A percentile compares a stretch with the other conserved stretches of the same genome.
Conservation (phyloP, 2,113 vertebrate genomes). For the Junco hyemalis region DNA sequence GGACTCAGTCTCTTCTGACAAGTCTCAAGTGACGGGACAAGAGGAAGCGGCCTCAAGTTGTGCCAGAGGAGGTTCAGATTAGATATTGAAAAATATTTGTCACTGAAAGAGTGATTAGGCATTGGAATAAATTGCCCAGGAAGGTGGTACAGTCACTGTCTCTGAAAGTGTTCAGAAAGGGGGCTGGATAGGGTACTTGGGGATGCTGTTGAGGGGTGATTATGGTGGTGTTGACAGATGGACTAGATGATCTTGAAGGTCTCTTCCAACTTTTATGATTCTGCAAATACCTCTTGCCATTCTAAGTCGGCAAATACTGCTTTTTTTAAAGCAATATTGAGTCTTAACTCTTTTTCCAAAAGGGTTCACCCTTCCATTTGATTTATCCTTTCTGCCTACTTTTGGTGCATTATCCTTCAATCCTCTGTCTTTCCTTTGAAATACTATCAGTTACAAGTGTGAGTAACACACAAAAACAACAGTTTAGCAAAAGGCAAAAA, state of each 20-base stretch:
- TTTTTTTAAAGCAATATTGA: background rate
- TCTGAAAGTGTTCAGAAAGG: background rate
- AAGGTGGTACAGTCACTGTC: background rate
- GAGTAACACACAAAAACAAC: background rate
- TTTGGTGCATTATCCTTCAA: background rate
- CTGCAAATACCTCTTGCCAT: background rate
- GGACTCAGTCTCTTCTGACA: background rate
- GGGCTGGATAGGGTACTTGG: background rate
- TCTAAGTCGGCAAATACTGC: background rate
- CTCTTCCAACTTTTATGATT: background rate
- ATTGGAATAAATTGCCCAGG: background rate
- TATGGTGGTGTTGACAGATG: background rate
- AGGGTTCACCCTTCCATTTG: background rate
- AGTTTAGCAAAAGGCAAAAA: background rate
- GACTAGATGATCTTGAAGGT: background rate
- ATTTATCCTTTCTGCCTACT: background rate
- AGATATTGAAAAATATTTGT: background rate
- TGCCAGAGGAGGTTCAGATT: background rate
- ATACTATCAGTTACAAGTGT: background rate
- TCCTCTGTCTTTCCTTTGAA: background rate
- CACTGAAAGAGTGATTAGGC: background rate
- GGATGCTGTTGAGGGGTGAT: background rate
- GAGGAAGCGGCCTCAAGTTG: background rate
- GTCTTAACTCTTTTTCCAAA: background rate
- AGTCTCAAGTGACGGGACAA: background rate